Evolutionary conservation across 92 coral and sea anemone species (phyloP).

Genomic region (Virgularia gustaviana): DNA sequence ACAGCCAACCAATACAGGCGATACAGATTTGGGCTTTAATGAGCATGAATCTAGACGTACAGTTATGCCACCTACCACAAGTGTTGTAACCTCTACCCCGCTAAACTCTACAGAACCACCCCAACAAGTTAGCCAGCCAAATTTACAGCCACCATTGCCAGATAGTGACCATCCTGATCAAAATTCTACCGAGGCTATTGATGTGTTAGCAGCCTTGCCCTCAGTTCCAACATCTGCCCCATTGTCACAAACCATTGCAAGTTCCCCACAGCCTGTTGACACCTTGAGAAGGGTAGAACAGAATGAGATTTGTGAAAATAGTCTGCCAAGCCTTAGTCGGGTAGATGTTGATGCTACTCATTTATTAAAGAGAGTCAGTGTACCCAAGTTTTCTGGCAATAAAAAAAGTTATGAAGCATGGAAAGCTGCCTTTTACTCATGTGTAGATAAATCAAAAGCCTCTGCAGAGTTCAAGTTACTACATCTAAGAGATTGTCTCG

Average conservation of each 20-base stretch:
- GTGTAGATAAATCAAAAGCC: neutral
- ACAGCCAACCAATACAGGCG: neutral
- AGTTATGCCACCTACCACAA: neutral
- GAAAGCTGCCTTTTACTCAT: neutral
- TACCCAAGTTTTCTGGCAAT: slow-evolving; percentile 38
- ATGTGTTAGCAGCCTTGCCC: neutral
- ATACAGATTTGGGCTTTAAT: neutral
- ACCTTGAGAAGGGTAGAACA: no score
- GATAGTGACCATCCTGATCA: neutral
- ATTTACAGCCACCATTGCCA: neutral
- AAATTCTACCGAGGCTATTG: neutral
- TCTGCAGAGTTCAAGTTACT: slow-evolving; percentile 56
- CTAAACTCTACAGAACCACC: neutral
- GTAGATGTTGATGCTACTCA: slow-evolving; percentile 25
- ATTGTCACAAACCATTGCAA: no score
- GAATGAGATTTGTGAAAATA: no score
- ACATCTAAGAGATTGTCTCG: slow-evolving; percentile 46
- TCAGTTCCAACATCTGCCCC: neutral
- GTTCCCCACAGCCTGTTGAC: no score
- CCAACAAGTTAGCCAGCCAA: neutral
- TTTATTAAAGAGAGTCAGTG: slow-evolving; percentile 36
- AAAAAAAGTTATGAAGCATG: slow-evolving; percentile 33
- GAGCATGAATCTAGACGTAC: neutral
- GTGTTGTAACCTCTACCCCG: neutral
- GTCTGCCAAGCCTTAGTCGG: no score